Evolutionary conservation across 1,140 invertebrate genomes (phyloP), one percentile per base, ranked within the genome.

Genomic region (Philopotamus ludificatus): DNA sequence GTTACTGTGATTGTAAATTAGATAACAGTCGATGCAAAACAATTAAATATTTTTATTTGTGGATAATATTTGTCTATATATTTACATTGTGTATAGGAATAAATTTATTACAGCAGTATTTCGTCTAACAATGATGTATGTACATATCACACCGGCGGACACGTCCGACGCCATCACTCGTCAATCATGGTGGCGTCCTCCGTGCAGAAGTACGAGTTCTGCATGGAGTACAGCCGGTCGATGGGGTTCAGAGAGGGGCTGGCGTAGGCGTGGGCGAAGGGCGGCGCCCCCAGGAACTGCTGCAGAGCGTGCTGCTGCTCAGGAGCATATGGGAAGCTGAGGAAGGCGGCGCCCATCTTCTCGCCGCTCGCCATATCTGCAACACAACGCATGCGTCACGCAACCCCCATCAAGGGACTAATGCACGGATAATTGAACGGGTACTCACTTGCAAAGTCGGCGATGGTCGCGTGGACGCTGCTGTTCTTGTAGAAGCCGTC

Each of bases 151-250:
- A 39, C 34, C 7, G n/a, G 34, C 34, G n/a, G 7, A 8, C 7
- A 8, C n/a, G 3, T 2, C 1, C 20, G 12, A 25, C 21, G n/a
- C 2, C 18, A 1, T 47, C 42, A 68, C 34, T 62, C 63, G 20
- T 68, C 67, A 3, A 60, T 47, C 63, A 68, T 62, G 15, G 67
- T 25, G 4, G 63, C 18, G 2, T 85, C 83, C 55, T 85, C 84
- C 7, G 79, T 81, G 61, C 85, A 82, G 76, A 86, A 86, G 71
- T 86, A 86, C 1, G 83, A 85, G 68, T 79, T 85, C 71, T 86
- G 84, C 85, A 86, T 86, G 34, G 84, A 86, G 65, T 86, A 86
- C 0, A 86, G 73, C 22, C 84, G 77, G 75, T 86, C 85, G 60
- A 86, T 86, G 1, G 85, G 85, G 73, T 86, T 86, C 23, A 84